phyloP scores from a whole-genome alignment of 2,113 vertebrate species.

The Tetrao urogallus region DNA sequence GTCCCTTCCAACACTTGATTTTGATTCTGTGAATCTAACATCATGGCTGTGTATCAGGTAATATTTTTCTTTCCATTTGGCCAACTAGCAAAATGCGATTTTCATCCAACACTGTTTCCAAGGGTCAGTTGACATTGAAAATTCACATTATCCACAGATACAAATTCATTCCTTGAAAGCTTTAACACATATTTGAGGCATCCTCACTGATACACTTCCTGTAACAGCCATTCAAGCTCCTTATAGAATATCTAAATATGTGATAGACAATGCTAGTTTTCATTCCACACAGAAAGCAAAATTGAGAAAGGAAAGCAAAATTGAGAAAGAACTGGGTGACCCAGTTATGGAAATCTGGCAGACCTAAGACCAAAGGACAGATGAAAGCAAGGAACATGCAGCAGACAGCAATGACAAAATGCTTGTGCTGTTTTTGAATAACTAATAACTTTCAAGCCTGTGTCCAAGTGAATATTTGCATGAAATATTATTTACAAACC shows the following conservation, averaged over 20 bases:
- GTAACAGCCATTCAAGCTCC: neutral
- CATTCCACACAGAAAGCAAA: slow-evolving; percentile 34
- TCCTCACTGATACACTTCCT: neutral
- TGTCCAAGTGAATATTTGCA: slow-evolving; percentile 44
- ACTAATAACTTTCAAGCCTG: neutral
- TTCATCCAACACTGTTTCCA: neutral
- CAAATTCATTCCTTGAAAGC: neutral
- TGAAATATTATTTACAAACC: slow-evolving; percentile 8
- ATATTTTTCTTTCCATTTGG: neutral
- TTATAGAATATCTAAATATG: neutral
- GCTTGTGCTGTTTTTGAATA: neutral
- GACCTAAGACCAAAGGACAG: slow-evolving; percentile 47
- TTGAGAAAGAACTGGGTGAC: slow-evolving; percentile 40
- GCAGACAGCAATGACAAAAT: slow-evolving; percentile 49
- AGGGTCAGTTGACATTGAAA: neutral
- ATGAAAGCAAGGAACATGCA: slow-evolving; percentile 31
- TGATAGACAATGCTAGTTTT: slow-evolving; percentile 42
- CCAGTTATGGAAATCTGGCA: slow-evolving; percentile 59
- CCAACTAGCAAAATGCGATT: neutral
- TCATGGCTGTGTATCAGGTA: neutral
- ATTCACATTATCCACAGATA: neutral
- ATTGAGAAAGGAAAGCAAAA: slow-evolving; percentile 39
- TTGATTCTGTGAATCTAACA: neutral
- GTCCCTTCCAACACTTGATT: neutral
- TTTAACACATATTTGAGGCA: neutral